phyloP scores from a whole-genome alignment of 1,140 invertebrate species.

The Carposina sasakii region DNA sequence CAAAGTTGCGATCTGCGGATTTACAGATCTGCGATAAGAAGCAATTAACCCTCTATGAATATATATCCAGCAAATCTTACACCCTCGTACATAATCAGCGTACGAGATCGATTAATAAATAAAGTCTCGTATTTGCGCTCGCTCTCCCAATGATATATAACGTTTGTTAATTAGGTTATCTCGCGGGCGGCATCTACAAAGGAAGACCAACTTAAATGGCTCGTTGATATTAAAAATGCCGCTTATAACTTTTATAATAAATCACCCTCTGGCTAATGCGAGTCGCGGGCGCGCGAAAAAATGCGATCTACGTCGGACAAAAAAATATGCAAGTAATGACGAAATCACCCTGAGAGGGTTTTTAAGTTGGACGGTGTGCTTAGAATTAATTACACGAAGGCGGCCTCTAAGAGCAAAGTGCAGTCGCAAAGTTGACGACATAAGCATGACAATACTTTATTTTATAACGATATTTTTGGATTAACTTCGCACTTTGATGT shows the following conservation, averaged over 20 bases:
- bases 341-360: conserved; percentile 63
- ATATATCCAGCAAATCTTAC: conserved; percentile 24
- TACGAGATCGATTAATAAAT: conserved; percentile 46
- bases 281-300: conserved; percentile 59
- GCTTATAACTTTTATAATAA: conserved; percentile 68
- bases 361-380: conserved; percentile 54
- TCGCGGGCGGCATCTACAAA: conserved; percentile 62
- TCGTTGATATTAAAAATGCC: conserved; percentile 69
- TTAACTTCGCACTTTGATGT: too few relatives aligned
- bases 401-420: conserved; percentile 33
- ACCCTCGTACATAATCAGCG: conserved; percentile 32
- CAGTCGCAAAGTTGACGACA: conserved; percentile 21
- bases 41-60: conserved; percentile 44
- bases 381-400: conserved; percentile 70
- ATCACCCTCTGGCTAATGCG: conserved; percentile 57
- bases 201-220: conserved; percentile 52
- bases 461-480: conserved; percentile 7
- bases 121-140: conserved; percentile 58
- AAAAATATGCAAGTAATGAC: conserved; percentile 72
- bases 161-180: conserved; percentile 72
- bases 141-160: conserved; percentile 58
- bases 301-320: conserved; percentile 54
- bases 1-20: conserved; percentile 39
- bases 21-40: conserved; percentile 45
- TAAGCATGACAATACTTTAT: conserved; percentile 11